Evolutionary conservation across 1,140 invertebrate genomes (phyloP), one percentile per base, ranked within the genome.

Genomic region (Mamestra configurata): DNA sequence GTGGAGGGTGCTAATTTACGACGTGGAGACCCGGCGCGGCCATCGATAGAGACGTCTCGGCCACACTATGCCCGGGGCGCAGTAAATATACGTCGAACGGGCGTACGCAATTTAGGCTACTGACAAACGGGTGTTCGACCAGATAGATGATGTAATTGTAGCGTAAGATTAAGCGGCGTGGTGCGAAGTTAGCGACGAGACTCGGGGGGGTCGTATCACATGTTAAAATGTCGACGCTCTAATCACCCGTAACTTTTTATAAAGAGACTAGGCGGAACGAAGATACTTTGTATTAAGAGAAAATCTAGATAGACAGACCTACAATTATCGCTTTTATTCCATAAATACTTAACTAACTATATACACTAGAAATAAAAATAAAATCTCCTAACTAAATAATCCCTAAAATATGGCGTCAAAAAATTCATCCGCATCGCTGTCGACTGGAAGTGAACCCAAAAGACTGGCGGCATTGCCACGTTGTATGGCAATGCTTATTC

Each of bases 1-100:
- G 55, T 61, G 53, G 27, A 53, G 66, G 61, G 31, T 37, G 64
- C 40, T 79, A 79, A 79, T 79, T 79, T 79, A 79, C 57, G 78
- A 70, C 66, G 66, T 70, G 66, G 66, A 70, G 46, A 51, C 46
- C 66, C 46, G 5, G 72, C 20, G 11, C 72, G 73, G 57, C 24
- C 57, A 61, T 76, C 55, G 73, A 76, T 76, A 59, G 73, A 76
- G 73, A 61, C 57, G 73, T 76, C 73, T 61, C 43, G 57, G 57
- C 53, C 71, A 73, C 66, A 31, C 37, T 46, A 59, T 53, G 57
- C 55, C 55, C 53, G 53, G 73, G 57, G 20, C 24, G 40, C 57
- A 43, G 57, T 76, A 76, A 76, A 76, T 76, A 64, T 64, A 43
- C 73, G 73, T 76, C 72, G 20, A 46, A 61, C 55, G 40, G 40